Conservation (phyloP, 2,113 vertebrate genomes). For the Herpetotheres cachinnans region DNA sequence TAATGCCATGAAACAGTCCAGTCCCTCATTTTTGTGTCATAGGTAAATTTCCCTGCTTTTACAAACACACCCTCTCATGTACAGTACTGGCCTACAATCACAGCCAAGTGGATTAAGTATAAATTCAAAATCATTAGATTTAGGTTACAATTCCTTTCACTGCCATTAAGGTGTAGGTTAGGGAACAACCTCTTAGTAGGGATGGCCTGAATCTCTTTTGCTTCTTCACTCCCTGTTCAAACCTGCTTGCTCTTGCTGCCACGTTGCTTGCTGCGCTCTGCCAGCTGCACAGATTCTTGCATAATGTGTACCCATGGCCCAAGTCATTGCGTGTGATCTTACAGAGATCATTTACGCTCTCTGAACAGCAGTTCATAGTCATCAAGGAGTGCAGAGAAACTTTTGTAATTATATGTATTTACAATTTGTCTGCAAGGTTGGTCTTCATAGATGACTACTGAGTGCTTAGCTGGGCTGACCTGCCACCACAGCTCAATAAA, state of each 20-base stretch:
- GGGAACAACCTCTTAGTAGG: neutral
- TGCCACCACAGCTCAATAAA: neutral
- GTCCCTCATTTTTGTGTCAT: conserved; percentile 1
- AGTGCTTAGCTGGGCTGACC: neutral
- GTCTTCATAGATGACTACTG: neutral
- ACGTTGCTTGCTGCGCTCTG: neutral
- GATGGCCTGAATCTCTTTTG: neutral
- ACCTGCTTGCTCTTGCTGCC: neutral
- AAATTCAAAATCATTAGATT: neutral
- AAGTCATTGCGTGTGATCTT: neutral
- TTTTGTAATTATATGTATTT: neutral
- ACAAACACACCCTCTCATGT: neutral
- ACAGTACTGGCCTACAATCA: neutral
- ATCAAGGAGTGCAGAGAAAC: neutral
- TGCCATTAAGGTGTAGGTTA: neutral
- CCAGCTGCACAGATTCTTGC: neutral
- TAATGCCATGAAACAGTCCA: neutral
- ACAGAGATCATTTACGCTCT: neutral
- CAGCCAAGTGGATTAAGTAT: neutral
- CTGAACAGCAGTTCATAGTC: neutral
- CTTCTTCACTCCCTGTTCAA: neutral
- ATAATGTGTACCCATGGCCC: neutral
- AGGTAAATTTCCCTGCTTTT: conserved; percentile 6
- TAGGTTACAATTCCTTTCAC: neutral
- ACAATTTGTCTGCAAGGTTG: neutral